Conservation (phyloP, 2,797 vertebrate species). For the Galaxias olidus region DNA sequence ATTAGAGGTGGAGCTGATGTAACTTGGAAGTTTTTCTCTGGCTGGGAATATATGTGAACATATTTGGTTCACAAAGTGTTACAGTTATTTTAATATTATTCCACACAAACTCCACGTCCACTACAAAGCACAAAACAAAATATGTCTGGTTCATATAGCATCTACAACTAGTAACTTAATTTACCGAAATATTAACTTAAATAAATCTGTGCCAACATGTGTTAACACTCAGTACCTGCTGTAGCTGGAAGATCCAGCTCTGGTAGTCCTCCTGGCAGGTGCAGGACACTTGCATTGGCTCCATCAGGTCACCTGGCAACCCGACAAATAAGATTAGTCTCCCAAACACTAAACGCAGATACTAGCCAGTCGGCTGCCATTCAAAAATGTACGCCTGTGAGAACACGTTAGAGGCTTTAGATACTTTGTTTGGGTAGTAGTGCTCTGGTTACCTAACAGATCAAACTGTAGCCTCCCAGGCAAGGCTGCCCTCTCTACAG, state of each 20-base stretch:
- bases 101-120: too few relatives aligned
- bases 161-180: not conserved
- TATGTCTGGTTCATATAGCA: too few relatives aligned
- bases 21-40: conserved; percentile 55
- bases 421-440: conserved; percentile 1
- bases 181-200: not conserved
- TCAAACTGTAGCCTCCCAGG: conserved; percentile 78
- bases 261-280: conserved; percentile 77
- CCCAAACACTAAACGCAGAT: not conserved
- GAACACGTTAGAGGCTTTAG: not conserved
- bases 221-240: conserved; percentile 68
- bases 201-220: too few relatives aligned
- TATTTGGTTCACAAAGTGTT: too few relatives aligned
- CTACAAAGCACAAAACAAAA: too few relatives aligned
- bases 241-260: conserved; percentile 81
- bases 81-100: too few relatives aligned
- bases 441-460: conserved; percentile 70
- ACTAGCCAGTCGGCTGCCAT: not conserved
- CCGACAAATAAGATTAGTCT: conserved; percentile 14
- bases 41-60: conserved; percentile 55
- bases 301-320: conserved; percentile 76
- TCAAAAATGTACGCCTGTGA: not conserved
- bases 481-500: conserved; percentile 69
- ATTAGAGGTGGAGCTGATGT: conserved; percentile 59
- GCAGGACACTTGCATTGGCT: conserved; percentile 78